These are phyloP conservation scores for Tinea pellionella DNA, from an alignment of 2,888 invertebrate species.

Conservation along the genomic window DNA sequence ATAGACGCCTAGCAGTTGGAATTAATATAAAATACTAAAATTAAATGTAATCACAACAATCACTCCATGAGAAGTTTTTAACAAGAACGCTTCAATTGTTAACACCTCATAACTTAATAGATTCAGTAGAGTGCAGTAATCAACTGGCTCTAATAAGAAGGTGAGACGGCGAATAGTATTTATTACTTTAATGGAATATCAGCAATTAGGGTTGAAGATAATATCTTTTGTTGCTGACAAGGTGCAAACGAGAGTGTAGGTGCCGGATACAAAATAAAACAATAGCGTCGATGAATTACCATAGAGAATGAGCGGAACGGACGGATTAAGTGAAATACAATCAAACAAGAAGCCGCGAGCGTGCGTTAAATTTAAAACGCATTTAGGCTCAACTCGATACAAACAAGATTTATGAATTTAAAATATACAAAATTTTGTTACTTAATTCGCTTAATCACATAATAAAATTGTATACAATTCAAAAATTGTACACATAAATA, in stretches of 20 bases:
- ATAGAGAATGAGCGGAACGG: slow-evolving; percentile 62
- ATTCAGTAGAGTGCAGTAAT: slow-evolving; percentile 56
- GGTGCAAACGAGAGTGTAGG: slow-evolving; percentile 64
- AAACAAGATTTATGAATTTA: not conserved
- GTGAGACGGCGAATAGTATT: slow-evolving; percentile 58
- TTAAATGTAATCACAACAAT: not conserved
- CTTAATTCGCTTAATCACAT: not conserved
- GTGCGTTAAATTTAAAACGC: slow-evolving; percentile 41
- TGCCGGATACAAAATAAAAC: slow-evolving; percentile 63
- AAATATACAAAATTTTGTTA: not conserved
- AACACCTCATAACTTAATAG: slow-evolving; percentile 56
- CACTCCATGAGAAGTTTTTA: not conserved
- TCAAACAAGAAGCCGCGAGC: slow-evolving; percentile 49
- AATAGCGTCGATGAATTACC: slow-evolving; percentile 59
- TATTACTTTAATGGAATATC: slow-evolving; percentile 67
- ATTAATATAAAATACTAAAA: not conserved
- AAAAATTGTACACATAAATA: too few relatives aligned
- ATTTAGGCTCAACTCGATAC: slow-evolving; percentile 8
- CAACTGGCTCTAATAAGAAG: slow-evolving; percentile 53
- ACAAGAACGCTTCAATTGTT: slow-evolving; percentile 30
- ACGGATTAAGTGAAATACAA: slow-evolving; percentile 62
- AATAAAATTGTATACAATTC: not conserved
- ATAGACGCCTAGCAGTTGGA: not conserved
- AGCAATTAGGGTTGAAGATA: slow-evolving; percentile 61
- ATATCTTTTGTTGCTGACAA: slow-evolving; percentile 65